These are phyloP conservation scores for Clupea harengus DNA, from an alignment of 2,113 vertebrate species.

Conservation along the genomic window DNA sequence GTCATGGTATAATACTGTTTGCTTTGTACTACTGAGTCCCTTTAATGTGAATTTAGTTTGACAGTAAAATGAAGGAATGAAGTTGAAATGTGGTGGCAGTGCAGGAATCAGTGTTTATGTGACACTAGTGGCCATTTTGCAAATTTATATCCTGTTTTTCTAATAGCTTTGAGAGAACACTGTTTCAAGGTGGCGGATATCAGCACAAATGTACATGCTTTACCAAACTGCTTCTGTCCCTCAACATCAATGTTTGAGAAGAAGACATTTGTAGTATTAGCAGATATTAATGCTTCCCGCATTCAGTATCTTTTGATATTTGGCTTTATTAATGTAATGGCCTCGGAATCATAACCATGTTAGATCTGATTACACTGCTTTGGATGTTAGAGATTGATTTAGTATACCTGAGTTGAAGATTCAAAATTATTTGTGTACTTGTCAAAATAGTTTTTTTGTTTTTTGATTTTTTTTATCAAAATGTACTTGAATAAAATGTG, in stretches of 20 bases:
- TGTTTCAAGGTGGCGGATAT: neutral
- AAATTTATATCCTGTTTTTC: neutral
- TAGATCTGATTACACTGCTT: neutral
- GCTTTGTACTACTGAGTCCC: constrained; percentile 12
- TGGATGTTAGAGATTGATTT: neutral
- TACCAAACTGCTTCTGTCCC: neutral
- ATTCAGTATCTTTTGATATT: neutral
- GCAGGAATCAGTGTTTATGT: neutral
- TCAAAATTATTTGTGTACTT: neutral
- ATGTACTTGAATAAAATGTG: neutral
- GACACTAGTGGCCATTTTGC: neutral
- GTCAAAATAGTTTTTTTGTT: neutral
- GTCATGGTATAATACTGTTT: neutral
- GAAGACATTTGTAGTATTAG: neutral
- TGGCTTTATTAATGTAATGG: neutral
- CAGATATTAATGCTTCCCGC: neutral
- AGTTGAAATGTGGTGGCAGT: neutral
- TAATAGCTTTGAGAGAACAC: neutral
- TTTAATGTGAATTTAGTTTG: constrained; percentile 11
- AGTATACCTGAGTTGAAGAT: neutral
- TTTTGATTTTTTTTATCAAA: neutral
- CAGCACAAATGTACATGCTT: neutral
- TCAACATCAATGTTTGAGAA: neutral
- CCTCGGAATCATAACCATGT: neutral
- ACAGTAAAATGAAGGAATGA: neutral